A percentile compares a stretch with the other conserved stretches of the same genome.
Conservation (phyloP, 2,797 vertebrate species). For the Phataginus tricuspis region DNA sequence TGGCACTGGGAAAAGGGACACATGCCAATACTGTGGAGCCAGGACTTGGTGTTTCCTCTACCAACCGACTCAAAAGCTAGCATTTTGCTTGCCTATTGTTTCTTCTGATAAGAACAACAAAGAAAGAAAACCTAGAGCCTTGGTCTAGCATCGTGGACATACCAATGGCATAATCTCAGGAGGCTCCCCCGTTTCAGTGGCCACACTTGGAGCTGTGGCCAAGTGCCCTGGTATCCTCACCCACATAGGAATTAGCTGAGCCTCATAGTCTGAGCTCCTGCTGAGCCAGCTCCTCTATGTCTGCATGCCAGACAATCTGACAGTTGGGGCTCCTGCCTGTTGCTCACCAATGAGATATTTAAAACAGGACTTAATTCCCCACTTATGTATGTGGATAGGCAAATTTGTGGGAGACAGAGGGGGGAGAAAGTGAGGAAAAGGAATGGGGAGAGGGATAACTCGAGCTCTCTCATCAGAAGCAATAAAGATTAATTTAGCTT, state of each 20-base stretch:
- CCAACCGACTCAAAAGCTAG: background rate
- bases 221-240: constrained; percentile 54
- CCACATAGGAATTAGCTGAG: constrained; percentile 49
- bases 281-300: constrained; percentile 1
- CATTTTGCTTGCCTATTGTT: background rate
- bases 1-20: background rate
- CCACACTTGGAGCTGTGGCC: background rate
- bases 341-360: constrained; percentile 72
- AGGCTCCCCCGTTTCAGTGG: background rate
- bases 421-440: background rate
- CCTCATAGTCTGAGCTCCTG: constrained; percentile 56
- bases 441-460: no score
- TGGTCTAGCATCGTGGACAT: background rate
- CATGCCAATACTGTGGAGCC: background rate
- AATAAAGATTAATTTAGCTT: constrained; percentile 5
- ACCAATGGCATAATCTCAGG: background rate
- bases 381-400: background rate
- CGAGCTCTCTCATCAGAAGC: background rate
- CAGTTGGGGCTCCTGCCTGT: constrained; percentile 60
- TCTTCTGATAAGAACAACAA: background rate
- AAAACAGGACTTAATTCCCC: constrained; percentile 62
- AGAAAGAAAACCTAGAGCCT: background rate
- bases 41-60: background rate
- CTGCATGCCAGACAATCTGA: constrained; percentile 67
- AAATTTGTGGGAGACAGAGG: background rate